Evolutionary conservation across 92 coral and sea anemone species (phyloP).

Genomic region (Epizoanthus illoricatus): DNA sequence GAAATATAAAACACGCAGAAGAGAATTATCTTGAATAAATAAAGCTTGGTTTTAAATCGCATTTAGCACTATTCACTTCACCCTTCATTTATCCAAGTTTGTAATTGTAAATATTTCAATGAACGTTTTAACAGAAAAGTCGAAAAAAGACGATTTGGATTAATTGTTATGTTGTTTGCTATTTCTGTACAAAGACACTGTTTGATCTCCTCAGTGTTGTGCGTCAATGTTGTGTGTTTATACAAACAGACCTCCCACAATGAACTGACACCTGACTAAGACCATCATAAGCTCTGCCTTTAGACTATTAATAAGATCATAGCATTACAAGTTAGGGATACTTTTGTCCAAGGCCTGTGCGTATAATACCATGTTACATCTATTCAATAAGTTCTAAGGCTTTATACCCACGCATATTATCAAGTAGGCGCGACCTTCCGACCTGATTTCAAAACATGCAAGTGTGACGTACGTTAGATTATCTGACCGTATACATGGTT

Average conservation of each 20-base stretch:
- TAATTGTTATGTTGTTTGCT: background rate
- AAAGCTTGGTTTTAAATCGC: constrained; percentile 1
- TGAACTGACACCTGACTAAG: background rate
- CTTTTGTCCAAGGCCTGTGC: constrained; percentile 20
- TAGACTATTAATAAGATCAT: background rate
- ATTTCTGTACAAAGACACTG: background rate
- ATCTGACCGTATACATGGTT: no score
- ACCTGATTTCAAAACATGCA: no score
- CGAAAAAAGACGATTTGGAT: background rate
- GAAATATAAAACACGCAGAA: constrained; percentile 2
- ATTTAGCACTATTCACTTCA: background rate
- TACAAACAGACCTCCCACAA: constrained; percentile 30
- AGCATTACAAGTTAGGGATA: background rate
- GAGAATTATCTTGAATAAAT: background rate
- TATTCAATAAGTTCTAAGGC: constrained; percentile 2
- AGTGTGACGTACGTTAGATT: no score
- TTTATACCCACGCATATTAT: background rate
- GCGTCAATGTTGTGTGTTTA: background rate
- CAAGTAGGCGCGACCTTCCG: background rate
- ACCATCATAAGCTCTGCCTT: constrained; percentile 8
- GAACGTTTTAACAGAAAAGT: background rate
- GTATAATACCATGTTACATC: background rate
- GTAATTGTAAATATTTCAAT: background rate
- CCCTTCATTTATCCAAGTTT: background rate
- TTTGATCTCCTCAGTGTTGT: background rate